Conservation (phyloP, 92 coral and sea anemone genomes). For the Palythoa grandis region DNA sequence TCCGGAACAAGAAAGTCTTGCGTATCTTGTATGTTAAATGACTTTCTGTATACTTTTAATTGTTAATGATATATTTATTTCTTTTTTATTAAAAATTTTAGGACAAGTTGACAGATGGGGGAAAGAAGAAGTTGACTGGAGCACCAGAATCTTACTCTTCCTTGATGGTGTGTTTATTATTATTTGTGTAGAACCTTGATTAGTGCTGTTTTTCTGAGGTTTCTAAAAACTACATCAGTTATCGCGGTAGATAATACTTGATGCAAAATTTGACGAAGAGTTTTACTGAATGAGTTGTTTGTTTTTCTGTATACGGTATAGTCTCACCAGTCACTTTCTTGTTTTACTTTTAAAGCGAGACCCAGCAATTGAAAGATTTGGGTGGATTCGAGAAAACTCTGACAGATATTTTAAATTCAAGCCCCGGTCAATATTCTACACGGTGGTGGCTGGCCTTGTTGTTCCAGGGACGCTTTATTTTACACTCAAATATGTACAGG, state of each 20-base stretch:
- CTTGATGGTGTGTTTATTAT: constrained; percentile 62
- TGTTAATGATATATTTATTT: constrained; percentile 28
- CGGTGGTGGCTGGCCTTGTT: constrained; percentile 60
- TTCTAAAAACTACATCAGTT: background rate
- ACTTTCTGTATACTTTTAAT: background rate
- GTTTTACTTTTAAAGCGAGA: constrained; percentile 59
- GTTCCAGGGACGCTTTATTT: constrained; percentile 72
- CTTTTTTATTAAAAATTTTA: background rate
- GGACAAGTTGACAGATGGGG: constrained; percentile 58
- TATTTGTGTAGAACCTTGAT: background rate
- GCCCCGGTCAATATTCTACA: constrained; percentile 77
- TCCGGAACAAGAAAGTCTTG: constrained; percentile 79
- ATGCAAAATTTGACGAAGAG: background rate
- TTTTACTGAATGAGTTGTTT: background rate
- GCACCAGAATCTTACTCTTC: constrained; percentile 71
- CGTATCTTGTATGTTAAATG: constrained; percentile 60
- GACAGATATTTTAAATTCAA: constrained; percentile 78
- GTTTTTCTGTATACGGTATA: background rate
- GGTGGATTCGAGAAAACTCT: constrained; percentile 88
- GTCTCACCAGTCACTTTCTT: background rate
- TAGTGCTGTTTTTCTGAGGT: background rate
- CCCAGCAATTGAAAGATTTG: constrained; percentile 88
- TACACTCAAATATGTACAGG: constrained; percentile 67
- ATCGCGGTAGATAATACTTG: too few species aligned
- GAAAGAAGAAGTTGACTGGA: constrained; percentile 49